Base-by-base conservation (phyloP, 2,113 vertebrate species). In the Cariama cristata region DNA sequence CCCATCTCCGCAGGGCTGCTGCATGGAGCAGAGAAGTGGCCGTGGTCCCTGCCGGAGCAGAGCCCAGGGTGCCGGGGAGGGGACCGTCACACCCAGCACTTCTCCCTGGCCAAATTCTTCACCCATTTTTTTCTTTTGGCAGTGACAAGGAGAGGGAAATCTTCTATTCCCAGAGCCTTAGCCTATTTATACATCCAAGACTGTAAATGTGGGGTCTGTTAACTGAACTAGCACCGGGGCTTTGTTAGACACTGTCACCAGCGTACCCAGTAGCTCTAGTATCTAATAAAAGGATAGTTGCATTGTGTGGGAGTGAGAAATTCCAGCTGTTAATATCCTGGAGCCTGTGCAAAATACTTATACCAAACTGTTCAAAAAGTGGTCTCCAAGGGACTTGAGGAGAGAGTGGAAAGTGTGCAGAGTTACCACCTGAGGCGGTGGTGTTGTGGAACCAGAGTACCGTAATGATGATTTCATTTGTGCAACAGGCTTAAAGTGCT, bases 21-120 rank as follows among this genome's bases (percentile, higher is more conserved):
- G 21, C 2, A 2, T 9, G 73, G n/a, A 47, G 24, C 49, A 69
- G 35, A 63, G 68, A 60, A 8, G 1, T 62, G 47, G 42, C 35
- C 6, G 3, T 1, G 3, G 10, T 64, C 32, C n/a, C n/a, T 3
- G 2, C 11, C 8, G 2, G 55, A 60, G 19, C 14, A 0, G 74
- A 71, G 30, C 35, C 30, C 6, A 2, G 23, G 11, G 14, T 18
- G 22, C 14, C 0, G 0, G 14, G 40, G 22, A 21, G 20, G 15
- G 8, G 14, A 77, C n/a, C 1, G 0, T 28, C 69, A n/a, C 33
- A 77, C 23, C 8, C 45, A 47, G 28, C 27, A 16, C 15, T 84
- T 80, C 50, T 77, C 14, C 44, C 35, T 27, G 23, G 32, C 32
- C 60, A 88, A 0, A 26, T 66, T 64, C 62, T 63, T 59, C 62